Base-by-base conservation (phyloP, 2,797 vertebrate genomes). In the Synaphobranchus kaupii region DNA sequence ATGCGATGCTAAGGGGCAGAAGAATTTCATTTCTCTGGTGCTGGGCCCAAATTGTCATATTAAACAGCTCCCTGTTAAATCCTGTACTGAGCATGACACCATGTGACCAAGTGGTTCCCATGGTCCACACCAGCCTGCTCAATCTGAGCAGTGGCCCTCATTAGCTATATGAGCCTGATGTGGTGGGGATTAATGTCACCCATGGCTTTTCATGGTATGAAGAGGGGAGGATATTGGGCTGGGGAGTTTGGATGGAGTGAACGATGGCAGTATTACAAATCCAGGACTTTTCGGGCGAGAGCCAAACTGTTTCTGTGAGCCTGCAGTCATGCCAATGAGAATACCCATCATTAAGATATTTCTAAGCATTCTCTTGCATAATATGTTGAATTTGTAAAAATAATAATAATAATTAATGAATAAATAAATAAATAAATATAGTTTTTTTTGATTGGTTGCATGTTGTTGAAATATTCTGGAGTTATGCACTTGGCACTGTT, bases 121-220 rank as follows among this genome's bases (percentile, higher is more conserved):
- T 80, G 85, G 86, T 90, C 0, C 84, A 52, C 81, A 85, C 80
- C 47, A 54, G 58, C 82, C 81, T 48, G 28, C 63, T 85, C 84
- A 89, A 44, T 34, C 82, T 9, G 58, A 86, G 60, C 56, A 88
- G 85, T 86, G 80, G 85, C 89, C 88, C 92, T 92, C 92, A 92
- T 94, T 92, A 93, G 89, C 90, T 90, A 88, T 88, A 88, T 90
- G 88, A 90, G 88, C 89, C 89, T 90, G 80, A 89, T 89, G 78
- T 88, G 88, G 63, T 85, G 88, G 88, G 92, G 92, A 94, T 94
- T 93, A 93, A 90, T 90, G 92, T 93, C 92, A 93, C 87, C n/a
- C 88, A 87, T 87, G 85, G 85, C 90, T 94, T 92, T 92, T 91
- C 89, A 92, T 90, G 88, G 88, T 91, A 82, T 86, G 78, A 80